phyloP scores from a whole-genome alignment of 2,888 invertebrate species.

The Molorchus minor region DNA sequence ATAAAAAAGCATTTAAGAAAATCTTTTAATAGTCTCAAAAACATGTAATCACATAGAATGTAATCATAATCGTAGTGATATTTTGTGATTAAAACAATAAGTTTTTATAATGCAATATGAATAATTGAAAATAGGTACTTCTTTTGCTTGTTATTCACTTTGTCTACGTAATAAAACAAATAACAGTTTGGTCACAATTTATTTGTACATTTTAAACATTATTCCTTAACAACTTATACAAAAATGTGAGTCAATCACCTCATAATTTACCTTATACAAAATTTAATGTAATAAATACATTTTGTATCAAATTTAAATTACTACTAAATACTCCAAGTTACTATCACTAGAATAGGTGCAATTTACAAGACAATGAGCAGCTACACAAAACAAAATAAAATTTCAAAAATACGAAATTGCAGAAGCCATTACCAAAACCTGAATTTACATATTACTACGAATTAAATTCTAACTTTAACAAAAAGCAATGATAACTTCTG shows the following conservation, averaged over 20 bases:
- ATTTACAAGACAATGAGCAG: conserved; percentile 8
- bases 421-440: conserved; percentile 9
- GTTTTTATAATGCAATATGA: too few relatives aligned
- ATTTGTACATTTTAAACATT: conserved; percentile 22
- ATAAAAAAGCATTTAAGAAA: too few relatives aligned
- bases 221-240: conserved; percentile 18
- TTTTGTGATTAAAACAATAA: too few relatives aligned
- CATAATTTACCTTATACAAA: conserved; percentile 20
- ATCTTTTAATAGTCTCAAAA: too few relatives aligned
- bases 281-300: conserved; percentile 22
- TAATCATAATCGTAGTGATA: too few relatives aligned
- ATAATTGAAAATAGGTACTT: too few relatives aligned
- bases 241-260: conserved; percentile 12
- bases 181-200: conserved; percentile 3
- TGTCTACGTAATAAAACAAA: not conserved
- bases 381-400: conserved; percentile 16
- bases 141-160: not conserved
- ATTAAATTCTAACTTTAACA: not conserved
- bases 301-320: conserved; percentile 16
- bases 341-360: conserved; percentile 9
- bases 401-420: conserved; percentile 8
- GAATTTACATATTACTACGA: not conserved
- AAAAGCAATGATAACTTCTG: conserved; percentile 9
- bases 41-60: too few relatives aligned
- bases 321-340: conserved; percentile 5